Conservation (phyloP, 2,888 invertebrate species). For the Argyra leucocephala region DNA sequence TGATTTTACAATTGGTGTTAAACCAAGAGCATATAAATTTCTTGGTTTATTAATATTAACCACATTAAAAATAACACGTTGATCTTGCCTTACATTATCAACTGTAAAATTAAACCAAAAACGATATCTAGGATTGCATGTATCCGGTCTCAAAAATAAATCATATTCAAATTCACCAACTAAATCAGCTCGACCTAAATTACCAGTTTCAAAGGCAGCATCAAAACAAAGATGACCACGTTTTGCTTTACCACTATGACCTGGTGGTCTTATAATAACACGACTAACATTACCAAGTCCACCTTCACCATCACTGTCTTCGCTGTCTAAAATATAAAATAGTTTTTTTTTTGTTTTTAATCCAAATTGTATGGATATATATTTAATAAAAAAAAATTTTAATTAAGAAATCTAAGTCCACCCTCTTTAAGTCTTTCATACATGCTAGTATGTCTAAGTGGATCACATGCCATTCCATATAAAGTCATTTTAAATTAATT, state of each 20-base stretch:
- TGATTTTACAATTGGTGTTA: constrained; percentile 91
- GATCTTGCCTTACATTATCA: constrained; percentile 87
- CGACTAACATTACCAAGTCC: constrained; percentile 87
- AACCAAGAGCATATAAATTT: constrained; percentile 77
- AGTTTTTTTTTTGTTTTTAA: too few species aligned
- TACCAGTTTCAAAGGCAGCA: constrained; percentile 94
- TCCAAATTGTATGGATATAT: constrained; percentile 2
- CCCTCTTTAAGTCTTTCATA: constrained; percentile 52
- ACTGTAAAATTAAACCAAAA: constrained; percentile 99
- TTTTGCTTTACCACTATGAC: constrained; percentile 90
- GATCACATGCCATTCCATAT: constrained; percentile 42
- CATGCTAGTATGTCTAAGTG: constrained; percentile 55
- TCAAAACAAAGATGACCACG: constrained; percentile 94
- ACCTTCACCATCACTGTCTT: constrained; percentile 87
- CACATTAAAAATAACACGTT: constrained; percentile 92
- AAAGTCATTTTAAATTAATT: constrained; percentile 27
- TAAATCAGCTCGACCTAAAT: constrained; percentile 89
- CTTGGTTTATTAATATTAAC: constrained; percentile 91
- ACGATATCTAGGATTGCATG: constrained; percentile 82
- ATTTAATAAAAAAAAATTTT: background rate
- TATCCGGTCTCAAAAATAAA: constrained; percentile 90
- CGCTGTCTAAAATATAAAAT: constrained; percentile 56
- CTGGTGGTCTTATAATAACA: constrained; percentile 77
- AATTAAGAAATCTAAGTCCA: constrained; percentile 24
- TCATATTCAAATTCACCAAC: constrained; percentile 93